Percentiles rank a stretch among this genome's conserved stretches.
These are phyloP conservation scores for Carterocephalus palaemon DNA, from an alignment of 2,888 invertebrate genomes.

Conservation along the genomic window DNA sequence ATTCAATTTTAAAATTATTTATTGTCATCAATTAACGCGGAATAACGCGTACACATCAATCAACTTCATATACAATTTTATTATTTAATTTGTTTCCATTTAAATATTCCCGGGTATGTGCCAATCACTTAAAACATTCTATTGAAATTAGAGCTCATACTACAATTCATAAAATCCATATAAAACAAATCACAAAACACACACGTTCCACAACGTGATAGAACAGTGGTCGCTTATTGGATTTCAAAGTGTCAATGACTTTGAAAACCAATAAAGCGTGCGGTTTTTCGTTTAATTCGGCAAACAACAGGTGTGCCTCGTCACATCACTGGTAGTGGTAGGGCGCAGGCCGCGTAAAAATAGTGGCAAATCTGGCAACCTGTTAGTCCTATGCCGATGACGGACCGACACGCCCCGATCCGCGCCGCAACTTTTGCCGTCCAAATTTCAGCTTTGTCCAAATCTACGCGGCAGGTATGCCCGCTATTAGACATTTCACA, in stretches of 20 bases:
- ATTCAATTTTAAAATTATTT: no score
- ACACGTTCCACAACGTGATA: neutral
- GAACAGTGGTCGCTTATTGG: slow-evolving; percentile 16
- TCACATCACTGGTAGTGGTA: slow-evolving; percentile 59
- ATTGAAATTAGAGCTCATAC: no score
- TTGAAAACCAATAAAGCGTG: slow-evolving; percentile 15
- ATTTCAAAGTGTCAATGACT: slow-evolving; percentile 21
- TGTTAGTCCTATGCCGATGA: slow-evolving; percentile 51
- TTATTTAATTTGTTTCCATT: no score
- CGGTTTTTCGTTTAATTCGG: slow-evolving; percentile 33
- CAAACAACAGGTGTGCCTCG: slow-evolving; percentile 66
- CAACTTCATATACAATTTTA: no score
- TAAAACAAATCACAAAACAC: no score
- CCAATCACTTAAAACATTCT: no score
- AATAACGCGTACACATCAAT: no score
- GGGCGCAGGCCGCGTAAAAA: slow-evolving; percentile 66
- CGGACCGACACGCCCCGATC: slow-evolving; percentile 36
- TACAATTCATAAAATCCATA: no score
- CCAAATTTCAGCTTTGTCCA: slow-evolving; percentile 37
- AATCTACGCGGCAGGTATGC: slow-evolving; percentile 29
- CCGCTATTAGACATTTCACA: no score
- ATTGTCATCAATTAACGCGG: no score
- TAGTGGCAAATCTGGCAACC: slow-evolving; percentile 74
- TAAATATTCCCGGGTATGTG: no score
- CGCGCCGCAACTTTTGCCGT: slow-evolving; percentile 50